Evolutionary conservation across 1,140 invertebrate species (phyloP).

Genomic region (Anagrus nilaparvatae): DNA sequence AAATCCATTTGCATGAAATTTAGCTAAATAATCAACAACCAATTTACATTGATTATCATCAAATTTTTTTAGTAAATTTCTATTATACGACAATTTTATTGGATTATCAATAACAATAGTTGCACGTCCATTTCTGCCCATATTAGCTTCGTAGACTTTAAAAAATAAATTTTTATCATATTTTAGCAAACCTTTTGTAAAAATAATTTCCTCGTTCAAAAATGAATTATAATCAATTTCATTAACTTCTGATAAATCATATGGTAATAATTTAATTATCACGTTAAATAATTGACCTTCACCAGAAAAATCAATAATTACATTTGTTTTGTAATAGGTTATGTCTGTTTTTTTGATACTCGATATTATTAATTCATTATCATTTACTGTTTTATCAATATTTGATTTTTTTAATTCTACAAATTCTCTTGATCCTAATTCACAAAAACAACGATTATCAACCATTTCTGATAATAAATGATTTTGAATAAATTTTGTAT

Average conservation of each 20-base stretch:
- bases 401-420: conserved; percentile 34
- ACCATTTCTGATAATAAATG: conserved; percentile 34
- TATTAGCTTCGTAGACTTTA: conserved; percentile 30
- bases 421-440: conserved; percentile 33
- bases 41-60: conserved; percentile 24
- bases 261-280: conserved; percentile 28
- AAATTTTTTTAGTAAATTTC: conserved; percentile 16
- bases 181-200: conserved; percentile 25
- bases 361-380: conserved; percentile 8
- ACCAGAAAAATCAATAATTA: conserved; percentile 29
- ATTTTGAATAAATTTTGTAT: conserved; percentile 25
- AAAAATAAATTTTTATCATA: conserved; percentile 19
- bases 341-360: conserved; percentile 7
- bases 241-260: neutral
- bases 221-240: conserved; percentile 19
- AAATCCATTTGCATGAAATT: conserved; percentile 28
- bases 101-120: conserved; percentile 33
- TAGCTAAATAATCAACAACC: conserved; percentile 21
- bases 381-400: no score
- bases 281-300: conserved; percentile 22
- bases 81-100: conserved; percentile 19
- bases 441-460: conserved; percentile 32
- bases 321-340: conserved; percentile 16
- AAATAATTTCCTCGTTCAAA: conserved; percentile 34
- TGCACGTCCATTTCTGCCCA: conserved; percentile 29